Evolutionary conservation across 2,113 vertebrate species (phyloP).

Genomic region (Psilopsiagon aurifrons): DNA sequence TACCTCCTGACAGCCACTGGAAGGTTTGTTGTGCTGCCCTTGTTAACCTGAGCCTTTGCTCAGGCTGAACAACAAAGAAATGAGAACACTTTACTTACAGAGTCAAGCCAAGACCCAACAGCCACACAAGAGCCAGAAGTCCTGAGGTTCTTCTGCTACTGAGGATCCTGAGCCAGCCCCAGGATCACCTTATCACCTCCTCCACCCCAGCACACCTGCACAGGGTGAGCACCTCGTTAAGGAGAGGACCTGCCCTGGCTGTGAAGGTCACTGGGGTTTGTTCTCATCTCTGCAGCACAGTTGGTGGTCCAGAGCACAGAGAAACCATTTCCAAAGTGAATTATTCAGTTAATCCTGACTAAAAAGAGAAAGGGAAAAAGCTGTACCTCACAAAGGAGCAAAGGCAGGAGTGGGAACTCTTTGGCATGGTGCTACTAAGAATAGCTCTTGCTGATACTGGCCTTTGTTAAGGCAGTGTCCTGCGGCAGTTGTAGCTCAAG

Average conservation of each 20-base stretch:
- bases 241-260: not conserved
- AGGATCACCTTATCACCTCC: not conserved
- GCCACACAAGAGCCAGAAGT: rapidly evolving
- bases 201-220: not conserved
- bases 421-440: not conserved
- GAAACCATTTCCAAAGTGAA: not conserved
- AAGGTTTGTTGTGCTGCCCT: not conserved
- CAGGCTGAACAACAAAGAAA: not conserved
- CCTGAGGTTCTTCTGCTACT: not conserved
- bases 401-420: not conserved
- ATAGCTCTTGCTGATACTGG: not conserved
- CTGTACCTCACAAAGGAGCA: not conserved
- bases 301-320: not conserved
- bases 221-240: rapidly evolving
- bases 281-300: not conserved
- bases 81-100: rapidly evolving
- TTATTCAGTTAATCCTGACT: not conserved
- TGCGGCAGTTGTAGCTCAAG: rapidly evolving
- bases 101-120: not conserved
- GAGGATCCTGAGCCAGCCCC: rapidly evolving
- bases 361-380: not conserved
- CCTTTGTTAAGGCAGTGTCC: not conserved
- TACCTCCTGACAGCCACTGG: not conserved
- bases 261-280: not conserved
- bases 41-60: not conserved